These are phyloP conservation scores for Drosophila phalerata DNA, from an alignment of 2,888 invertebrate species.

Conservation along the genomic window DNA sequence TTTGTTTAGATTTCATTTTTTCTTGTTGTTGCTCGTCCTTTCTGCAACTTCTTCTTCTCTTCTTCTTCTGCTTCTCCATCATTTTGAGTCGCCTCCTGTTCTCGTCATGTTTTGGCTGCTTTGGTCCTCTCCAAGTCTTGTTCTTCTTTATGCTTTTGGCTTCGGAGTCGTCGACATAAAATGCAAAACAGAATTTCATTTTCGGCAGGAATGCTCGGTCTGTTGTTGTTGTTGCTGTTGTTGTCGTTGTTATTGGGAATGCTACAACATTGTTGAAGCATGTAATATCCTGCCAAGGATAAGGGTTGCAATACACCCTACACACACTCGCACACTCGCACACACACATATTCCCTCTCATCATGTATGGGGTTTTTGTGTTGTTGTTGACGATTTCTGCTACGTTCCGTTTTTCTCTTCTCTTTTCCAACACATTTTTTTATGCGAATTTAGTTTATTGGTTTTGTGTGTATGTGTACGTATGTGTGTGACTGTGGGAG, in stretches of 20 bases:
- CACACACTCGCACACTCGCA: conserved; percentile 43
- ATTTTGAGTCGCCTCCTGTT: conserved; percentile 45
- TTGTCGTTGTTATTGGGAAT: conserved; percentile 76
- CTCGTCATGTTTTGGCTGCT: conserved; percentile 62
- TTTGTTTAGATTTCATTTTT: conserved; percentile 81
- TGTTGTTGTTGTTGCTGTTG: conserved; percentile 38
- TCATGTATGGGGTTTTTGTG: conserved; percentile 51
- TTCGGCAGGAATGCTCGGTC: conserved; percentile 76
- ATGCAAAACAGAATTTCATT: conserved; percentile 82
- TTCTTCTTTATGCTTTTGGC: conserved; percentile 63
- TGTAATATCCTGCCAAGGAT: conserved; percentile 79
- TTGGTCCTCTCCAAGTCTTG: conserved; percentile 34
- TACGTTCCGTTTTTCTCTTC: conserved; percentile 67
- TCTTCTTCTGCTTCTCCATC: conserved; percentile 42
- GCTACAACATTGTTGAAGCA: conserved; percentile 83
- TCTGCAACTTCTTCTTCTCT: conserved; percentile 42
- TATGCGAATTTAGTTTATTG: conserved; percentile 79
- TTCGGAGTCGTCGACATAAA: conserved; percentile 78
- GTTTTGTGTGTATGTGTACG: conserved; percentile 58
- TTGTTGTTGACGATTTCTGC: conserved; percentile 80
- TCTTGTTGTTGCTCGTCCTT: conserved; percentile 43
- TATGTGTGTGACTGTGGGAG: conserved; percentile 65
- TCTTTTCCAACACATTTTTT: conserved; percentile 59
- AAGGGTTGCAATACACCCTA: conserved; percentile 76
- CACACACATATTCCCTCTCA: conserved; percentile 27